phyloP scores from a whole-genome alignment of 2,797 vertebrate species.

The Lycodopsis pacificus region DNA sequence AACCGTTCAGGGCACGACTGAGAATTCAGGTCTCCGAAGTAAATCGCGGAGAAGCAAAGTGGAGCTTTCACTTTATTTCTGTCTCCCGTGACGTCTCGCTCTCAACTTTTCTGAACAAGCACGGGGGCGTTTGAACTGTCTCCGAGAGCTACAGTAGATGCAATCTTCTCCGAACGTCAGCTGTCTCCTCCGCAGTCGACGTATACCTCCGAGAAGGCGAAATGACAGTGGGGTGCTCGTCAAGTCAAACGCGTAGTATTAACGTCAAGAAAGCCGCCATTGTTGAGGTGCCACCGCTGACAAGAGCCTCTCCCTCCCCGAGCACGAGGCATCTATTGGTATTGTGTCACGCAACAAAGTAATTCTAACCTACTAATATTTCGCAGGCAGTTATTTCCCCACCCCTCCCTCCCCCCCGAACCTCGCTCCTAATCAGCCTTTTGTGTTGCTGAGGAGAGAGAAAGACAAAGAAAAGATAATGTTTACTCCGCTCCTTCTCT shows the following conservation, averaged over 20 bases:
- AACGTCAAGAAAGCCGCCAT: constrained; percentile 79
- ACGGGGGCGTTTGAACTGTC: constrained; percentile 70
- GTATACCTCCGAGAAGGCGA: constrained; percentile 73
- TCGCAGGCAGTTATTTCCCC: constrained; percentile 80
- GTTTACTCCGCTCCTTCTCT: constrained; percentile 81
- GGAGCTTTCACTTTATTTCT: constrained; percentile 43
- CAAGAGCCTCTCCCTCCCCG: constrained; percentile 76
- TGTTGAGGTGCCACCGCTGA: constrained; percentile 86
- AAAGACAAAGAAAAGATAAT: constrained; percentile 83
- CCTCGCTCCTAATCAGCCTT: constrained; percentile 85
- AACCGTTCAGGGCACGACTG: constrained; percentile 43
- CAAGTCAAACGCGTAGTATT: constrained; percentile 78
- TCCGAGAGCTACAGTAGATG: constrained; percentile 56
- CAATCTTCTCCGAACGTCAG: constrained; percentile 71
- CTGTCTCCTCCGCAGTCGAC: constrained; percentile 71
- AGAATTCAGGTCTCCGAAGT: constrained; percentile 29
- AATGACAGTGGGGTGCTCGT: constrained; percentile 79
- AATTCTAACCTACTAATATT: constrained; percentile 88
- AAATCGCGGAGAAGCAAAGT: constrained; percentile 28
- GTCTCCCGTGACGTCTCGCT: constrained; percentile 43
- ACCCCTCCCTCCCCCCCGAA: constrained; percentile 46
- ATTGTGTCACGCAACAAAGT: constrained; percentile 87
- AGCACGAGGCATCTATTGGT: constrained; percentile 76
- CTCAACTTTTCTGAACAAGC: constrained; percentile 58
- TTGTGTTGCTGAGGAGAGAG: constrained; percentile 76